Evolutionary conservation across 2,797 vertebrate genomes (phyloP), one percentile per base, ranked within the genome.

Genomic region (Triplophysa yarkandensis): DNA sequence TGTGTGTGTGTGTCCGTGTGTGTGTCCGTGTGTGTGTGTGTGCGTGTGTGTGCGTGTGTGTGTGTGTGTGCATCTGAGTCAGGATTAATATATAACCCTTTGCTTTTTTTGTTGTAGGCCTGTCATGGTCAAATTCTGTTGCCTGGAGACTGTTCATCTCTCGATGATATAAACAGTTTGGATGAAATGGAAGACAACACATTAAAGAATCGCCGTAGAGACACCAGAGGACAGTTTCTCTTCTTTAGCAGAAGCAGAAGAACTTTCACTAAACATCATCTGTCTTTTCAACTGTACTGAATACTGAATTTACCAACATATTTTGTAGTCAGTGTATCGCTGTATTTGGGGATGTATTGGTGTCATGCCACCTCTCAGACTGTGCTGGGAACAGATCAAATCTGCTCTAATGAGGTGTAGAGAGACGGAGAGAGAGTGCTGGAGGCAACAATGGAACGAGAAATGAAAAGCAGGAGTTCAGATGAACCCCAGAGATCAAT

Each of bases 51-150:
- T 1, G 36, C 9, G 36, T 9, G 36, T 9, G 36, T 9, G 36
- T 9, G 34, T 9, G 34, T 9, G 34, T 9, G 8, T 1, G 4
- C 11, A 0, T 41, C 39, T 41, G 2, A 14, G 43, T 46, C 17
- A 46, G n/a, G 16, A n/a, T 46, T 1, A 21, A 21, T 21, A 21
- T 48, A 48, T 48, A 48, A 48, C 3, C 7, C 17, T n/a, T 46
- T 46, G 16, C 16, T n/a, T 21, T 21, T n/a, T 3, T 21, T 50
- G 46, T 50, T 11, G 44, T 19, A n/a, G 17, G 44, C 6, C 17
- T 46, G 46, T 50, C 46, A 21, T 50, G 46, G 46, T 50, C 46
- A 23, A 50, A 23, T 8, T 50, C 46, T 50, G 46, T 50, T 50
- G 46, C 46, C 46, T n/a, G 46, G 46, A 21, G 19, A 50, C 46